Evolutionary conservation across 2,797 vertebrate genomes (phyloP).

Genomic region (Pseudochirops corinnae): DNA sequence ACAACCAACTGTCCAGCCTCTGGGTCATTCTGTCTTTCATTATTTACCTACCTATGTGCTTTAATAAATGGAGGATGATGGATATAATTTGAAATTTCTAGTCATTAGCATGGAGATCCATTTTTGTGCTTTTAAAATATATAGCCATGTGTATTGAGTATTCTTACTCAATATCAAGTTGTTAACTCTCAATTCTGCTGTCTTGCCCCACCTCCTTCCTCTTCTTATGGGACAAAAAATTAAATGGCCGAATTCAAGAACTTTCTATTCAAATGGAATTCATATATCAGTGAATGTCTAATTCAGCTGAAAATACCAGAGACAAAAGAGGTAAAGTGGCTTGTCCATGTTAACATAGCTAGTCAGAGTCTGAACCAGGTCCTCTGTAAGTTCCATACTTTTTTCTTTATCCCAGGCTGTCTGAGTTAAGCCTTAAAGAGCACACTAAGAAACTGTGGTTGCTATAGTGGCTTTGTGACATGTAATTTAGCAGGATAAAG

Average conservation of each 20-base stretch:
- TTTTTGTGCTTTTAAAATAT: background rate
- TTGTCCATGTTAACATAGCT: background rate
- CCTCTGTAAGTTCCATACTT: background rate
- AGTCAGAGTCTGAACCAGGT: background rate
- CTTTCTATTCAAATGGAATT: background rate
- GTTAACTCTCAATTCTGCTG: background rate
- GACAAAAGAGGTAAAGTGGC: background rate
- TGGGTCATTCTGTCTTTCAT: background rate
- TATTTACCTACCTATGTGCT: background rate
- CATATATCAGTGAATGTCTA: background rate
- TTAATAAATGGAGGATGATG: background rate
- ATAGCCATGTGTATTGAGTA: background rate
- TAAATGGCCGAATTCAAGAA: background rate
- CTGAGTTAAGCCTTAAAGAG: background rate
- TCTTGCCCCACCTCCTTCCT: background rate
- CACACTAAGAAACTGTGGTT: background rate
- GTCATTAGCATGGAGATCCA: background rate
- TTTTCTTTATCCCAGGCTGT: background rate
- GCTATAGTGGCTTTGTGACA: background rate
- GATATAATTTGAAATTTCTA: slow-evolving; percentile 18
- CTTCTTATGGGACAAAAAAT: background rate
- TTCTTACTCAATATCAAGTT: background rate
- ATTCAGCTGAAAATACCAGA: background rate
- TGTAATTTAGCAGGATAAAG: background rate
- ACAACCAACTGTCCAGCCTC: background rate